Percentiles rank a stretch among this genome's conserved stretches.
Evolutionary conservation across 1,140 invertebrate species (phyloP).

Genomic region (Temnothorax nylanderi): DNA sequence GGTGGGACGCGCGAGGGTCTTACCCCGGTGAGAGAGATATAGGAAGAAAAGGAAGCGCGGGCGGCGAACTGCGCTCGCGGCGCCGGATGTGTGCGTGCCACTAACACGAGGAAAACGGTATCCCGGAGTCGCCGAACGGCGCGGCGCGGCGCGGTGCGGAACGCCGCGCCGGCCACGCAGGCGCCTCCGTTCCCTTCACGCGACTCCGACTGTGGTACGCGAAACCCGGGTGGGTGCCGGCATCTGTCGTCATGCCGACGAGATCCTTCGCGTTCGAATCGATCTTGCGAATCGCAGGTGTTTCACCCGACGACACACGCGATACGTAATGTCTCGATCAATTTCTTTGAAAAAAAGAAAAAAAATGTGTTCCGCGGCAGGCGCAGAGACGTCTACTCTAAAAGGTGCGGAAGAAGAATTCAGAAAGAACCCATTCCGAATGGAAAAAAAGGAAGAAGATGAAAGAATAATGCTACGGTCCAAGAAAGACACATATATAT

Average conservation of each 20-base stretch:
- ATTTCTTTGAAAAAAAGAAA: background rate
- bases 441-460: background rate
- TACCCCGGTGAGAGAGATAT: background rate
- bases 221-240: conserved; percentile 10
- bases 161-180: background rate
- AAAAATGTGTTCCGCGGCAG: background rate
- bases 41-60: conserved; percentile 36
- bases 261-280: conserved; percentile 18
- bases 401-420: background rate
- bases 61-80: conserved; percentile 19
- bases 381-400: no score
- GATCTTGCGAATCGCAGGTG: conserved; percentile 34
- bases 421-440: background rate
- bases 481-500: no score
- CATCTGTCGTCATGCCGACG: conserved; percentile 21
- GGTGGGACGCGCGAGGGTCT: background rate
- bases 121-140: background rate
- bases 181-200: background rate
- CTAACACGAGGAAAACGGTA: background rate
- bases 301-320: background rate
- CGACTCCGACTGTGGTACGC: background rate
- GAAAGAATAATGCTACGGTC: background rate
- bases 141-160: background rate
- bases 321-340: background rate
- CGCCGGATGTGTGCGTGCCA: conserved; percentile 1